Evolutionary conservation across 2,113 vertebrate genomes (phyloP).

Genomic region (Syngnathoides biaculeatus): DNA sequence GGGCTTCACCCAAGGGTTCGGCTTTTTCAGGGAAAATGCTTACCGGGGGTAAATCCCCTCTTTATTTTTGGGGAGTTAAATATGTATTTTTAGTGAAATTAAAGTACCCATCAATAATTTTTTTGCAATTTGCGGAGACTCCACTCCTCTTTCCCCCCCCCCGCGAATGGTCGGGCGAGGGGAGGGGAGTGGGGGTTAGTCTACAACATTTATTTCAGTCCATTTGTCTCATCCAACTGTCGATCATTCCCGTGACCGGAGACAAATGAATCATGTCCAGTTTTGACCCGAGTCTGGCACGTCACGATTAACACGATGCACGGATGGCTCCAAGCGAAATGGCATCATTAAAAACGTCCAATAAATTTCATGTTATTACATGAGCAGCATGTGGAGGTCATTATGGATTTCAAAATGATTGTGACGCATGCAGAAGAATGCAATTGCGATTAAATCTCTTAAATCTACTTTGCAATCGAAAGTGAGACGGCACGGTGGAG

Average conservation of each 20-base stretch:
- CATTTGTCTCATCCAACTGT: conserved; percentile 10
- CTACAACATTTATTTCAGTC: no score
- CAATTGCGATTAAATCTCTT: background rate
- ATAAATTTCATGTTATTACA: conserved; percentile 14
- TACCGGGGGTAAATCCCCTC: no score
- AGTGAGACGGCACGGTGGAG: background rate
- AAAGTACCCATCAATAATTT: no score
- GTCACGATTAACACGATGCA: conserved; percentile 26
- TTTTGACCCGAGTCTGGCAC: conserved; percentile 30
- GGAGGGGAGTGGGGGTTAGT: no score
- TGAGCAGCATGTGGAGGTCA: background rate
- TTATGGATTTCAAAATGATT: background rate
- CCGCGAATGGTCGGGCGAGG: background rate
- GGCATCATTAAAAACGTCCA: conserved; percentile 19
- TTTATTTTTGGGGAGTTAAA: no score
- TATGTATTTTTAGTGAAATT: no score
- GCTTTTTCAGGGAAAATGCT: no score
- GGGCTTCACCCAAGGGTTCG: no score
- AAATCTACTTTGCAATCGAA: background rate
- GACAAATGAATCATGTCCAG: conserved; percentile 33
- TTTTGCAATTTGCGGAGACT: no score
- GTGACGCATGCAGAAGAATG: background rate
- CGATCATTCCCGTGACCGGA: conserved; percentile 19
- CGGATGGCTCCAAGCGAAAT: conserved; percentile 37
- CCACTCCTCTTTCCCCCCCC: no score